Evolutionary conservation across 2,888 invertebrate genomes (phyloP), one percentile per base, ranked within the genome.

Genomic region (Malacosoma neustria): DNA sequence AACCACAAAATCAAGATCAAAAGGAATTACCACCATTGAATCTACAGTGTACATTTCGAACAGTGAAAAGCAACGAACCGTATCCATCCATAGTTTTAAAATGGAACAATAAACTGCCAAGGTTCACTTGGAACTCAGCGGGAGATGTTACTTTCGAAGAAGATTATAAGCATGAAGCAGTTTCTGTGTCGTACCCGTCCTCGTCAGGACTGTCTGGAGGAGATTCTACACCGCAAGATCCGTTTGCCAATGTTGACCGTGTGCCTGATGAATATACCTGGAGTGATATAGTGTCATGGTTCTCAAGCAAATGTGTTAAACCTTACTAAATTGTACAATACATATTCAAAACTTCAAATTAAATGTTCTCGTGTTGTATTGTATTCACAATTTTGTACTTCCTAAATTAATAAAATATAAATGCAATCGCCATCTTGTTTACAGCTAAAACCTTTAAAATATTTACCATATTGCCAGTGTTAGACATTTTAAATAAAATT

Each of bases 41-140:
- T 35, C 54, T 60, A n/a, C 39, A 51, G 3, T 72, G 73, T 38
- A 51, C 43, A 4, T 54, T 60, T 2, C 57, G 61, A 42, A 54
- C 57, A 5, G 39, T 72, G 30, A 51, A 57, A 35, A 48, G 43
- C 1, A 55, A 49, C 0, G 63, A 70, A 30, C 46, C 54, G 0
- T 65, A 64, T n/a, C 71, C 71, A 1, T 71, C 69, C 0, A 61
- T 68, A 0, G 43, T 73, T 2, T 56, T 72, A 15, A 59, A 48
- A 35, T 70, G 61, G 60, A 51, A 55, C 3, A 50, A 54, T 14
- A 45, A 57, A 33, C 33, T 60, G 1, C 54, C 55, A n/a, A 56
- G 54, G 34, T 39, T 64, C 11, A 60, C 61, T 1, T 63, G 61
- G 61, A 45, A 50, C 35, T 37, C 43, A 0, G 37, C 44, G 3